These are phyloP conservation scores for Tetropium fuscum DNA, from an alignment of 2,888 invertebrate species.

Conservation along the genomic window DNA sequence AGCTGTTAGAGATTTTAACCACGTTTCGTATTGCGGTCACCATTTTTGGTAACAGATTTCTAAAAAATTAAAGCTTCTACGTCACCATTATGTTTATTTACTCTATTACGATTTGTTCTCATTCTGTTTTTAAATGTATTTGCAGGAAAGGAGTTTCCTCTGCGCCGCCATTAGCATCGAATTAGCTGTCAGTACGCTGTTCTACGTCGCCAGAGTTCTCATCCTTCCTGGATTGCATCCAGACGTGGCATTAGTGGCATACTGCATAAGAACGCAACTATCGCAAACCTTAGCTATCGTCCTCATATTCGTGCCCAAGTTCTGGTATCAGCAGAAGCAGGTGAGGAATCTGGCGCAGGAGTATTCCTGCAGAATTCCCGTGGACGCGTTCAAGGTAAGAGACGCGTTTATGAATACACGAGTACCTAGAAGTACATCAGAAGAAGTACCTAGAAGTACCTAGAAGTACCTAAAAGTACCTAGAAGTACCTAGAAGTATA, in stretches of 20 bases:
- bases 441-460: too few species aligned
- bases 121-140: too few species aligned
- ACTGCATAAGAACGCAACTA: slow-evolving; percentile 87
- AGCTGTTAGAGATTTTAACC: too few species aligned
- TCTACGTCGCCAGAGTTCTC: slow-evolving; percentile 74
- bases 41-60: too few species aligned
- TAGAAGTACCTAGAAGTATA: too few species aligned
- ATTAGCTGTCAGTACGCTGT: slow-evolving; percentile 77
- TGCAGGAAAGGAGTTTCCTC: slow-evolving; percentile 85
- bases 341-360: slow-evolving; percentile 79
- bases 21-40: too few species aligned
- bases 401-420: too few species aligned
- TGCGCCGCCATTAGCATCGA: slow-evolving; percentile 85
- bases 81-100: too few species aligned
- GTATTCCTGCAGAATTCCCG: slow-evolving; percentile 79
- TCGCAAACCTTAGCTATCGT: slow-evolving; percentile 88
- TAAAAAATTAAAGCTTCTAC: too few species aligned
- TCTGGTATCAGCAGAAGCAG: slow-evolving; percentile 77
- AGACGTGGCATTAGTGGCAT: slow-evolving; percentile 81
- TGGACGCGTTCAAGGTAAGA: slow-evolving; percentile 77
- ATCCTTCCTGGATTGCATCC: slow-evolving; percentile 77
- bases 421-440: too few species aligned
- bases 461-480: too few species aligned
- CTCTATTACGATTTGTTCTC: neutral
- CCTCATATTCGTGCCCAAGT: slow-evolving; percentile 90